Base-by-base conservation (phyloP, 2,113 vertebrate genomes). In the Spea multiplicata region DNA sequence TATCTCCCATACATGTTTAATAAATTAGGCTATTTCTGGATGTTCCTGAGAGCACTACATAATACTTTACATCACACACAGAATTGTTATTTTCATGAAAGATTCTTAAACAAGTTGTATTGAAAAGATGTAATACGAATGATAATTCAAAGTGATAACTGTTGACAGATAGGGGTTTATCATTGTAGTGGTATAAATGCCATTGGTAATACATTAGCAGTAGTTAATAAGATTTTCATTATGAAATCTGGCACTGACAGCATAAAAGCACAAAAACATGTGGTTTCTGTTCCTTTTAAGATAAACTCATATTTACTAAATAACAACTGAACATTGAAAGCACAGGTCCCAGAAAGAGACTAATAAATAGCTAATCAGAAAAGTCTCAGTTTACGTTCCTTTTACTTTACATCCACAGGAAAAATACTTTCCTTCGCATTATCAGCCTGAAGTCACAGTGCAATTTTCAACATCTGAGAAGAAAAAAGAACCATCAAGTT, bases 301-400 rank as follows among this genome's bases (percentile, higher is more conserved):
- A n/a, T 76, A 59, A 45, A 77, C 47, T 77, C 75, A 62, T 70
- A 61, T 59, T 68, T 70, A 67, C 70, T 77, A 77, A 77, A 77
- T 68, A 66, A 77, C 57, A 70, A n/a, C 70, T 53, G 70, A 44
- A 64, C 12, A 44, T n/a, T n/a, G n/a, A 30, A 30, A 30, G 30
- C 30, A 30, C 30, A 30, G 30, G 30, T 45, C 44, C 4, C 62
- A 66, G 30, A 14, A 50, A 30, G 48, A 66, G 62, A 75, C 47
- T 53, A 16, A 13, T 45, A 57, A 52, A 48, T 65, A 67, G 65
- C 14, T 61, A 44, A 70, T 30, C 8, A 47, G 14, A 68, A 55
- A 77, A 48, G 46, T 49, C 66, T 75, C 14, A 12, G 49, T 62
- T 70, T 62, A 16, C 66, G 62, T 77, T 76, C 67, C 45, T 59